Base-by-base conservation (phyloP, 2,113 vertebrate species). In the Pavo muticus region DNA sequence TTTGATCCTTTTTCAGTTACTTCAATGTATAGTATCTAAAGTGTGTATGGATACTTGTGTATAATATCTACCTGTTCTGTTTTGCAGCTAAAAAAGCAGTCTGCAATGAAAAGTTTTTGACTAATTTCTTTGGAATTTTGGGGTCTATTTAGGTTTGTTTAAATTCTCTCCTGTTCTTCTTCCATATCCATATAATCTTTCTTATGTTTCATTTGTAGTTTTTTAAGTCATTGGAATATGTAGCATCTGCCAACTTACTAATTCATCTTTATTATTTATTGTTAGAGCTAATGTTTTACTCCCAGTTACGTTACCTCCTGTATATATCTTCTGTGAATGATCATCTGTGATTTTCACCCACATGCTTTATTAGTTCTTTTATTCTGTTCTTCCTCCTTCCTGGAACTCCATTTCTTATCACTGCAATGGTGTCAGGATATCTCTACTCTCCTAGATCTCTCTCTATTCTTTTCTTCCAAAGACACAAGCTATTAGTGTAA, bases 331-430 rank as follows among this genome's bases (percentile, higher is more conserved):
- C 52, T 15, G 5, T 76, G 48, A 71, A 61, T 45, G 24, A 68
- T 64, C 37, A 61, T 59, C 59, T 76, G 29, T 84, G 52, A 87
- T 82, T 92, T 85, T 91, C 54, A 73, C 29, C n/a, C 0, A 1
- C 14, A 4, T 48, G 24, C 48, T 87, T 91, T 87, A 69, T 84
- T 85, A 54, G 30, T 81, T 9, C 40, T 91, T 93, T 80, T 85
- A 70, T 79, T 87, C 67, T 91, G 63, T 75, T 91, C 44, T 76
- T 69, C 14, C 9, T 60, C 6, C 16, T 75, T 93, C 70, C 30
- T 95, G 42, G 59, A 93, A 32, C 42, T 87, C 54, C 10, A n/a
- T 95, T 92, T 92, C 39, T 57, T 83, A 73, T 54, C 24, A 48
- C 39, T 73, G 70, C 48, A 16, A 5, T 83, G n/a, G 8, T 80